Percentiles rank a stretch among this genome's conserved stretches.
Conservation (phyloP, 2,888 invertebrate genomes). For the Pimpla rufipes region DNA sequence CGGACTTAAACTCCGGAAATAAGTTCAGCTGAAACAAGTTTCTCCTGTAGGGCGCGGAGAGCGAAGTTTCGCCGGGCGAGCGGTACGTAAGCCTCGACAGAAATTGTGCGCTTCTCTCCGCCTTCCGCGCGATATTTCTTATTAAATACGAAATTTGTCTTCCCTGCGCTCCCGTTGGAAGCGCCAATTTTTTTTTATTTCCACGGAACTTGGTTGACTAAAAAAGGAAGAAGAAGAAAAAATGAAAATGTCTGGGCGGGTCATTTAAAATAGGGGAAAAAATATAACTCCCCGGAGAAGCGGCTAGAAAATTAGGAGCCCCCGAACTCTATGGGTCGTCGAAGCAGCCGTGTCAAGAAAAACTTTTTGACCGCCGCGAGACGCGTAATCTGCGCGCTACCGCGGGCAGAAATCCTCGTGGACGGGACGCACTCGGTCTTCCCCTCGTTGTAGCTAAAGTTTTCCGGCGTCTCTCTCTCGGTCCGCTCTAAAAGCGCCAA, state of each 20-base stretch:
- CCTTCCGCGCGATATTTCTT: conserved; percentile 26
- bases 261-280: background rate
- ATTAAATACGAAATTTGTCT: conserved; percentile 34
- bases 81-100: conserved; percentile 7
- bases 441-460: background rate
- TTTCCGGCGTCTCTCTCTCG: background rate
- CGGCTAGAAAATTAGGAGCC: conserved; percentile 3
- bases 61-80: background rate
- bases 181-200: background rate
- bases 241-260: background rate
- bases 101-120: conserved; percentile 30
- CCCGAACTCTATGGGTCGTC: background rate
- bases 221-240: background rate
- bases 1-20: conserved; percentile 9
- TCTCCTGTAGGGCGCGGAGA: background rate
- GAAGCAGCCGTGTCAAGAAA: background rate
- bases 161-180: background rate
- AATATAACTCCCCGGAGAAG: background rate
- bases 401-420: background rate
- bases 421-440: background rate
- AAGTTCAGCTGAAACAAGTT: conserved; percentile 9
- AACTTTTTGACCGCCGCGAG: conserved; percentile 7
- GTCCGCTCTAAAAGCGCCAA: background rate
- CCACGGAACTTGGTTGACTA: background rate
- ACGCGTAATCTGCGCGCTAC: conserved; percentile 2